These are phyloP conservation scores for Tarsius wallacei DNA, from an alignment of 2,797 vertebrate genomes.

Conservation along the genomic window DNA sequence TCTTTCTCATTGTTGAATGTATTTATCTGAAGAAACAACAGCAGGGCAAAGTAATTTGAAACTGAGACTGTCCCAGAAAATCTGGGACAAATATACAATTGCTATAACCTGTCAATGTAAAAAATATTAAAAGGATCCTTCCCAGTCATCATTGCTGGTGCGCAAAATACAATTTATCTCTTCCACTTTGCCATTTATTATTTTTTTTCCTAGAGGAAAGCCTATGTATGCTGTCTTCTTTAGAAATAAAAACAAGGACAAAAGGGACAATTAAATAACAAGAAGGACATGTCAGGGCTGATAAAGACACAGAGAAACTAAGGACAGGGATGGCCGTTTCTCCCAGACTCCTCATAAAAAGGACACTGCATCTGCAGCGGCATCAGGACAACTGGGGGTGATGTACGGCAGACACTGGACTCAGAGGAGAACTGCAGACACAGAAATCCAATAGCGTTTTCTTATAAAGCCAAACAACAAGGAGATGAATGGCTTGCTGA, in stretches of 20 bases:
- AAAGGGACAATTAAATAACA: slow-evolving; percentile 21
- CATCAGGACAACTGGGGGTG: slow-evolving; percentile 33
- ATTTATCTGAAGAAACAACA: slow-evolving; percentile 44
- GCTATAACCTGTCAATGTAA: slow-evolving; percentile 1
- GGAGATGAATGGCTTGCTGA: slow-evolving; percentile 50
- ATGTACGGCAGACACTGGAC: not conserved
- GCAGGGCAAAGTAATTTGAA: not conserved
- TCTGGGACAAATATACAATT: slow-evolving; percentile 36
- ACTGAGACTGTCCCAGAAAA: slow-evolving; percentile 42
- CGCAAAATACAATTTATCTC: slow-evolving; percentile 39
- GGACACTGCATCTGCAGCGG: not conserved
- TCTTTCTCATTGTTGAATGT: not conserved
- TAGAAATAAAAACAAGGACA: slow-evolving; percentile 47
- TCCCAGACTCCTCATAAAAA: slow-evolving; percentile 46
- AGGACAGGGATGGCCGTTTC: not conserved
- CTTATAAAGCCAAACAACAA: slow-evolving; percentile 66
- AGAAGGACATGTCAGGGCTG: slow-evolving; percentile 25
- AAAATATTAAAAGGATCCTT: slow-evolving; percentile 43
- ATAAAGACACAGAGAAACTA: slow-evolving; percentile 31
- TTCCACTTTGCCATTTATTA: not conserved
- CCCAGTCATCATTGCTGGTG: not conserved
- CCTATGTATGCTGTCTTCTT: slow-evolving; percentile 34
- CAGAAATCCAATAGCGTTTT: slow-evolving; percentile 81
- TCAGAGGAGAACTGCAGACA: slow-evolving; percentile 36
- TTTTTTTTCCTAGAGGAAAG: not conserved